phyloP scores from a whole-genome alignment of 2,113 vertebrate species.

The Willisornis vidua region DNA sequence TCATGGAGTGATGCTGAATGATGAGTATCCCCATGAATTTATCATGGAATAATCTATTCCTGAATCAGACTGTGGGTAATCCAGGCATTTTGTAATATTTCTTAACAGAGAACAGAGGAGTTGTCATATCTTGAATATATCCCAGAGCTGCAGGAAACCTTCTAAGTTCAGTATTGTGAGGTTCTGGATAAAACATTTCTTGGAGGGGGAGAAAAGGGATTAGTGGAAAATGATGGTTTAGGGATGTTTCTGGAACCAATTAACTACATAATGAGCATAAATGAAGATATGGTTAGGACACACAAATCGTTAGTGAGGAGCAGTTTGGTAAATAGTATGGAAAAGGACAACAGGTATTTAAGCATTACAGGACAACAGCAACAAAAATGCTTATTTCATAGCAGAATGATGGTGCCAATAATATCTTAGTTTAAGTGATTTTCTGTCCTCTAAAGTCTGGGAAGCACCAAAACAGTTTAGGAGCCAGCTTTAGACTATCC shows the following conservation, averaged over 20 bases:
- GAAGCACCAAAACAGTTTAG: neutral
- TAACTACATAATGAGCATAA: neutral
- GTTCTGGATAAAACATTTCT: neutral
- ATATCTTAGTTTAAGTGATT: neutral
- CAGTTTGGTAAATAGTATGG: neutral
- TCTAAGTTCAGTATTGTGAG: neutral
- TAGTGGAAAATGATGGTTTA: neutral
- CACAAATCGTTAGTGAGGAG: neutral
- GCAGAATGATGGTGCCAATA: neutral
- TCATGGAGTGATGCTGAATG: neutral
- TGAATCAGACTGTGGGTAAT: neutral
- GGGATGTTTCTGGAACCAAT: neutral
- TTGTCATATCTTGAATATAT: neutral
- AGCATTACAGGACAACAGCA: neutral
- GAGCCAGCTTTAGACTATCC: neutral
- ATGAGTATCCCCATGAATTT: neutral
- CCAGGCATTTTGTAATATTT: neutral
- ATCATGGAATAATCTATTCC: neutral
- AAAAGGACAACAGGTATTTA: neutral
- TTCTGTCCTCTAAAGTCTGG: neutral
- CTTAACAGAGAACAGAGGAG: neutral
- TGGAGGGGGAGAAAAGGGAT: rapidly evolving
- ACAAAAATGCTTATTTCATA: neutral
- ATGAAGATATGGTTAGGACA: neutral
- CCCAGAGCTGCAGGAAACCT: neutral